These are phyloP conservation scores for Callimorpha dominula DNA, from an alignment of 2,888 invertebrate genomes.

Conservation along the genomic window DNA sequence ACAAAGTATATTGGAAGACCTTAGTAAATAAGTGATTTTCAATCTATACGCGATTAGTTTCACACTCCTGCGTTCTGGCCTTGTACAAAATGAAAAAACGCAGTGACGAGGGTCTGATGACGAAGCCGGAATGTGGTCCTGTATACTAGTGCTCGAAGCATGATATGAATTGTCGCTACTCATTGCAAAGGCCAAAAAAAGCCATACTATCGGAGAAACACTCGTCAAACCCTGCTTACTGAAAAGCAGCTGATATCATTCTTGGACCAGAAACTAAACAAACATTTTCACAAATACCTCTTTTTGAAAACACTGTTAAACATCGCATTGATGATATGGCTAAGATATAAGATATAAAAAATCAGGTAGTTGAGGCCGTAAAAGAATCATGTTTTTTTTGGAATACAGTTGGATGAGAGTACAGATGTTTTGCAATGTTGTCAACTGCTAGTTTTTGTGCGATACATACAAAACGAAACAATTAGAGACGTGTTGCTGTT, in stretches of 20 bases:
- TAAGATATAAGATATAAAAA: slow-evolving; percentile 28
- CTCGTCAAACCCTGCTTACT: slow-evolving; percentile 11
- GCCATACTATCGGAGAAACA: slow-evolving; percentile 16
- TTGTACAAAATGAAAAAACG: too few relatives aligned
- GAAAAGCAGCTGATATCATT: slow-evolving; percentile 13
- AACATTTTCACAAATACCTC: too few relatives aligned
- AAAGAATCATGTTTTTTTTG: slow-evolving; percentile 26
- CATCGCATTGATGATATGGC: slow-evolving; percentile 20
- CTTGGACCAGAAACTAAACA: too few relatives aligned
- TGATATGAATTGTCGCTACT: slow-evolving; percentile 11
- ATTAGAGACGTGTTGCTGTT: too few relatives aligned
- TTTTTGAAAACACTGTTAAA: slow-evolving; percentile 14
- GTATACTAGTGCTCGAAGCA: too few relatives aligned
- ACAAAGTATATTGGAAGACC: too few relatives aligned
- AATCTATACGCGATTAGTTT: too few relatives aligned
- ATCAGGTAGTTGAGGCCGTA: slow-evolving; percentile 21
- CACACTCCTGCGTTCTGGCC: too few relatives aligned
- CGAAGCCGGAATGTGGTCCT: too few relatives aligned
- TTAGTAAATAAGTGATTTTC: too few relatives aligned
- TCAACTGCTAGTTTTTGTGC: slow-evolving; percentile 29
- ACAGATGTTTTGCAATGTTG: slow-evolving; percentile 27
- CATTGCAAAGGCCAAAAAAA: slow-evolving; percentile 13
- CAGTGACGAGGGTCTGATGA: too few relatives aligned
- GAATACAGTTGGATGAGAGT: background rate
- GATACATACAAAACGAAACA: too few relatives aligned